Evolutionary conservation across 2,113 vertebrate species (phyloP).

Genomic region (Lophura nycthemera): DNA sequence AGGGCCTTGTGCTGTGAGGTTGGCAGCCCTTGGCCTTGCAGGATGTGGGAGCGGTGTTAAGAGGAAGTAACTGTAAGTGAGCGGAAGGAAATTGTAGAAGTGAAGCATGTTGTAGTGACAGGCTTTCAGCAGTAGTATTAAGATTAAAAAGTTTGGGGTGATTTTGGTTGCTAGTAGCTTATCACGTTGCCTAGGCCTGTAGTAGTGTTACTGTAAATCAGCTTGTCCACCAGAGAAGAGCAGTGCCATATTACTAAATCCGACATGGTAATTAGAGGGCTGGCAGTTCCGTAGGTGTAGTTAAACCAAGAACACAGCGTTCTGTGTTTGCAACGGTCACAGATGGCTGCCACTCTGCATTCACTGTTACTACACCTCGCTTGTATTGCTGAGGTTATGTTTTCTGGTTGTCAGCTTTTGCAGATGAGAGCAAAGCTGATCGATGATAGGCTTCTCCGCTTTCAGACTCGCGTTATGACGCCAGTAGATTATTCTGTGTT

Average conservation of each 20-base stretch:
- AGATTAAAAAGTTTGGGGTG: not conserved
- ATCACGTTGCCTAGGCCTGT: not conserved
- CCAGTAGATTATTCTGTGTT: not conserved
- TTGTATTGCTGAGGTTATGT: not conserved
- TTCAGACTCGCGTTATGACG: accelerated
- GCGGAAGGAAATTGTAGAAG: slow-evolving; percentile 9
- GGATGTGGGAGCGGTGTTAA: accelerated
- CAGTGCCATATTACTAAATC: accelerated
- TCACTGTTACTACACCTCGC: not conserved
- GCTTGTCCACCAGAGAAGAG: not conserved
- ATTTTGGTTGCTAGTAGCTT: not conserved
- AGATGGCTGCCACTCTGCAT: not conserved
- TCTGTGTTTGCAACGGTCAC: not conserved
- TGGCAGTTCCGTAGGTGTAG: not conserved
- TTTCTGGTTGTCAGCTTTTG: not conserved
- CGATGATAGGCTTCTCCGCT: not conserved
- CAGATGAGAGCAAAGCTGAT: not conserved
- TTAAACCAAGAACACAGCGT: accelerated
- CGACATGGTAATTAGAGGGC: not conserved
- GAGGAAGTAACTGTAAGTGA: not conserved
- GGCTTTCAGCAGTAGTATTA: not conserved
- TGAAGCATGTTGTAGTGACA: not conserved
- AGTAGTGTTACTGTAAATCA: not conserved
- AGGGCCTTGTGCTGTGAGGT: accelerated
- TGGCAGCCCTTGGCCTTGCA: accelerated